Conservation (phyloP, 2,113 vertebrate species). For the Carassius auratus region DNA sequence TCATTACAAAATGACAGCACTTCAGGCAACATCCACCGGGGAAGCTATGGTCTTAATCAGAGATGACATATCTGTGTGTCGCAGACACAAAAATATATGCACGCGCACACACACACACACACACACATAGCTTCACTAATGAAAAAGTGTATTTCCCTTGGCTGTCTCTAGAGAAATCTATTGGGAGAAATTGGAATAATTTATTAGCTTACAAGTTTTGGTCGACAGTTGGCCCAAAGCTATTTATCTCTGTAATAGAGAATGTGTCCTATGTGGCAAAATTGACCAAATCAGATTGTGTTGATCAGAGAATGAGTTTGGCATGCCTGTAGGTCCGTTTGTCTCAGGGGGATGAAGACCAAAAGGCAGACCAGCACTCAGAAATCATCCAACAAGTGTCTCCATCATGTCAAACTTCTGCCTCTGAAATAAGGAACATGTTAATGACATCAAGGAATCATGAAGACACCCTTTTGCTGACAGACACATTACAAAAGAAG, state of each 20-base stretch:
- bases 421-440: constrained; percentile 63
- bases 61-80: constrained; percentile 93
- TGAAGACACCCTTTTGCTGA: neutral
- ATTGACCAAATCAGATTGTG: constrained; percentile 96
- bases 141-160: constrained; percentile 96
- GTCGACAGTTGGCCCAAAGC: constrained; percentile 95
- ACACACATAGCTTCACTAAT: constrained; percentile 87
- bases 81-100: constrained; percentile 54
- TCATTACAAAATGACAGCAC: constrained; percentile 93
- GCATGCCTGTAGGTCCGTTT: constrained; percentile 87
- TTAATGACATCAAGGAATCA: neutral
- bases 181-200: constrained; percentile 96
- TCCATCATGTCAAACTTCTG: constrained; percentile 66
- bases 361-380: constrained; percentile 69
- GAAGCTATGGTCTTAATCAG: constrained; percentile 92
- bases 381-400: constrained; percentile 92
- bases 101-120: constrained; percentile 21
- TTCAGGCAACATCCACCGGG: constrained; percentile 90
- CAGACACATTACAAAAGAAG: neutral
- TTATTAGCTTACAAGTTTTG: constrained; percentile 98
- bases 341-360: constrained; percentile 85
- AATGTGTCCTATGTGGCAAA: constrained; percentile 97
- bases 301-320: constrained; percentile 96
- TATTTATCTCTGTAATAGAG: constrained; percentile 98
- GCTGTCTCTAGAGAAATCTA: constrained; percentile 94